Base-by-base conservation (phyloP, 2,797 vertebrate species). In the Urocyon cinereoargenteus region DNA sequence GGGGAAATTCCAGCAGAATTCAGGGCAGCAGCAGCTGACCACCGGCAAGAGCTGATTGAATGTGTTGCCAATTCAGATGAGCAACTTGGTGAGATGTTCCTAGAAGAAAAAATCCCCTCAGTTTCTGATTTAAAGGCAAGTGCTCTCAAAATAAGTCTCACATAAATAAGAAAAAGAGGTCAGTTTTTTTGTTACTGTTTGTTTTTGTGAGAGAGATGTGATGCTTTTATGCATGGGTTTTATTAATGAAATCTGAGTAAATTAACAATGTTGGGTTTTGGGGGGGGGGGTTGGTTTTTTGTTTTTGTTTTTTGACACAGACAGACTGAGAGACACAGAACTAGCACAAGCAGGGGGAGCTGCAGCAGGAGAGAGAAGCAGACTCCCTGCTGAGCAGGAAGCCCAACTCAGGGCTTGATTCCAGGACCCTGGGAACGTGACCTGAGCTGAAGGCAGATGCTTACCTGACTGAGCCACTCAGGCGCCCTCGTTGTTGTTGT, bases 61-160 rank as follows among this genome's bases (percentile, higher is more conserved):
- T 99, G 99, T 96, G 99, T 99, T 24, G 99, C 99, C 5, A 99
- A 99, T 31, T 99, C 99, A 0, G 99, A 99, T 14, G 99, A 99
- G 82, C 98, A 98, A 0, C 98, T 99, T 70, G 99, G 99, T 40
- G 99, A 99, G 98, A 98, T 99, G 96, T 99, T 99, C 97, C 97
- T 99, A 97, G 99, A 99, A 96, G 99, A 99, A 97, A 99, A 99
- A 97, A 89, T 99, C 18, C 99, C 99, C 66, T 99, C 99, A 0
- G 97, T 98, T 53, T 97, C 98, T 0, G 99, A 99, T 28, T 88
- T 99, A 64, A 99, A 99, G 99, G 99, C 99, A 96, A 95, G 86
- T 92, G 2, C 2, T 86, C 62, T 82, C 40, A 64, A 87, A 90
- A 89, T 64, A 55, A 61, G 26, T 53, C 36, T 66, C 90, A 4